Base-by-base conservation (phyloP, 2,888 invertebrate species). In the Amblyteles armatorius region DNA sequence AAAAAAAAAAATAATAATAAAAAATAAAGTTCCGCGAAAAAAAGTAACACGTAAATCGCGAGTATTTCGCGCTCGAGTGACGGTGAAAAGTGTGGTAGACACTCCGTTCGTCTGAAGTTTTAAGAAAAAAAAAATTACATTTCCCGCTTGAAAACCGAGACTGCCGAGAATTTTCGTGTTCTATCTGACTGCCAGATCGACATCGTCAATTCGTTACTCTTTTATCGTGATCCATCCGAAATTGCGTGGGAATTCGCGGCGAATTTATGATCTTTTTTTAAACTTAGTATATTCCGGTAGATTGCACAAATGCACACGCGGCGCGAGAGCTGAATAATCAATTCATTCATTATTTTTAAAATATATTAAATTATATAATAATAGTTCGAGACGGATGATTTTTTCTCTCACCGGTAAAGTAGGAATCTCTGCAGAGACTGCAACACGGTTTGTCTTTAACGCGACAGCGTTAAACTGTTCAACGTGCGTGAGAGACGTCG, bases 401-500 rank as follows among this genome's bases (percentile, higher is more conserved):
- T 55, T 55, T 22, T 5, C 22, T 5, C 13, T 1, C 57, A 0
- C 4, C 26, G 57, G 13, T 22, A 22, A 22, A 26, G 57, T 11
- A 13, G 57, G 22, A 26, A 11, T 22, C 13, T 0, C 22, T 19
- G 11, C 22, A 13, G 11, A 22, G 22, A 22, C 11, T 22, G 44
- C 26, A 26, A 44, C 44, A 26, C 68, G 57, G 33, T 57, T n/a
- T 48, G 73, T 48, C 11, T 48, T 63, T 57, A n/a, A 63, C 60
- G 29, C 74, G 63, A 50, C n/a, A 11, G 48, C 60, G 36, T n/a
- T 33, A 52, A 48, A 65, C 63, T 36, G 29, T 55, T 36, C 52
- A 50, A 65, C 26, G 67, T 77, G 76, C 40, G 67, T 65, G 76
- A 63, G 72, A 44, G 52, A 57, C 16, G 36, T 33, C 26, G 72